Evolutionary conservation across 2,888 invertebrate species (phyloP), one percentile per base, ranked within the genome.

Genomic region (Pandemis heparana): DNA sequence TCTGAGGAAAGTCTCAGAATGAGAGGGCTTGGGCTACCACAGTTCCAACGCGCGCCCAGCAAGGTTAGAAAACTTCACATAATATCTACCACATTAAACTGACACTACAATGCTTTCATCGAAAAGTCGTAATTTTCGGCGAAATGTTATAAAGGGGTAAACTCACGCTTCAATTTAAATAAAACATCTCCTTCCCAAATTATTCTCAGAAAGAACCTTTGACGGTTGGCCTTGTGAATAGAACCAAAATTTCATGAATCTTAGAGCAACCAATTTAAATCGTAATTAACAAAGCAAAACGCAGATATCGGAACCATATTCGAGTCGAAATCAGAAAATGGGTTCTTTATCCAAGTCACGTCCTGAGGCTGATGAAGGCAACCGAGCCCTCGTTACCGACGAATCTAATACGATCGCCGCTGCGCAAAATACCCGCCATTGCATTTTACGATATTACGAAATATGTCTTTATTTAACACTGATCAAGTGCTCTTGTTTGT

Each of bases 321-420:
- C 46, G 65, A 75, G 70, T 71, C 46, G 65, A 53, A 75, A 71
- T 70, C 70, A 65, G 74, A 60, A 65, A 64, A 69, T 70, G 65
- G 72, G 43, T 72, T 75, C 72, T 69, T 75, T 75, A 75, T 75
- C 72, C 72, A 61, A 75, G 75, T 75, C 75, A 75, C 75, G 75
- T 75, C 75, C 8, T 32, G 23, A n/a, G 68, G 64, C 65, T 75
- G 75, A 75, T 75, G 75, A 75, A 75, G 75, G 75, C 72, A 72
- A 69, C 68, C 72, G 72, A 69, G 72, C 75, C 70, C 75, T 75
- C 75, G 75, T 75, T 75, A 75, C 75, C 65, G 75, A 60, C 39
- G 73, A 72, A 56, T 75, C 75, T 68, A 75, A 75, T 72, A 60
- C 72, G 72, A 69, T 69, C 69, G 72, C 51, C 43, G 59, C 72